phyloP scores from a whole-genome alignment of 2,888 invertebrate species.

The Spicauda simplicius region DNA sequence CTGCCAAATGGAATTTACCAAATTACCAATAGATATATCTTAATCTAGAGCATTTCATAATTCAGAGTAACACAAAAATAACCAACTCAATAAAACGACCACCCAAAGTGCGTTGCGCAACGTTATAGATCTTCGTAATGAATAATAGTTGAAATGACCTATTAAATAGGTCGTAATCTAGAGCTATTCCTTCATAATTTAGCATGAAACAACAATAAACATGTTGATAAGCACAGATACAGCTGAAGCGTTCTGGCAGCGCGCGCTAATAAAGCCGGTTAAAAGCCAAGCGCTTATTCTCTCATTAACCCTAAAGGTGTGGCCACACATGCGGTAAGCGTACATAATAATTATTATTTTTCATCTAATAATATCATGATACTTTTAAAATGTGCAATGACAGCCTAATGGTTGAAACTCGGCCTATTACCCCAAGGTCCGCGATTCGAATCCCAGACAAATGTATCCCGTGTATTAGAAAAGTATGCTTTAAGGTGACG shows the following conservation, averaged over 20 bases:
- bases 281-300: constrained; percentile 34
- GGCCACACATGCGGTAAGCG: not conserved
- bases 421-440: no score
- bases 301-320: constrained; percentile 33
- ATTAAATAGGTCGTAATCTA: constrained; percentile 1
- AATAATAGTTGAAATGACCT: not conserved
- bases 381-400: no score
- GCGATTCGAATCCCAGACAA: no score
- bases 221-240: constrained; percentile 29
- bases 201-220: constrained; percentile 27
- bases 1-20: no score
- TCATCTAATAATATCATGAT: no score
- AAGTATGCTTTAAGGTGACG: no score
- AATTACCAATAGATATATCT: not conserved
- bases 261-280: constrained; percentile 33
- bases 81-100: constrained; percentile 21
- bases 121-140: constrained; percentile 22
- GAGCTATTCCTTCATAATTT: constrained; percentile 17
- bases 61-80: constrained; percentile 13
- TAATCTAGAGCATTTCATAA: no score
- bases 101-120: constrained; percentile 14
- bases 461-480: no score
- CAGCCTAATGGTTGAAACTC: no score
- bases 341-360: not conserved
- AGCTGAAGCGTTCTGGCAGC: constrained; percentile 24